phyloP scores from a whole-genome alignment of 2,797 vertebrate species.

The Sparidentex hasta region DNA sequence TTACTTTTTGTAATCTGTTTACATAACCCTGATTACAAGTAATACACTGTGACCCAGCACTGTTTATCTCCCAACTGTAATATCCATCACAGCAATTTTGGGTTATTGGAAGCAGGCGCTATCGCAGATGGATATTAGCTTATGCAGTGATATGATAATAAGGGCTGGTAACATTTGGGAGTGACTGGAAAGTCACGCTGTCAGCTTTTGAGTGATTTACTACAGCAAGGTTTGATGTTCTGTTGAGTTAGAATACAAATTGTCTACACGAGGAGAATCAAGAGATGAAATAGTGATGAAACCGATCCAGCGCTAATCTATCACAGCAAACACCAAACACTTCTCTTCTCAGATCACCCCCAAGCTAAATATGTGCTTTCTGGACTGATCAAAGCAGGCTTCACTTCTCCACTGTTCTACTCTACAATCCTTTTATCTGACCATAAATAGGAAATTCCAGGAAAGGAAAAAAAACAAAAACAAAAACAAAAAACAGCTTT shows the following conservation, averaged over 20 bases:
- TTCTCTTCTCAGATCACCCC: slow-evolving; percentile 72
- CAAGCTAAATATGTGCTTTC: slow-evolving; percentile 77
- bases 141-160: slow-evolving; percentile 50
- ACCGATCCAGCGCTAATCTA: slow-evolving; percentile 72
- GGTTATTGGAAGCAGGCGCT: slow-evolving; percentile 31
- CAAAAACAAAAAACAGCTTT: slow-evolving; percentile 44
- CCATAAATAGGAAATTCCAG: slow-evolving; percentile 77
- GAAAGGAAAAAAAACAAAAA: slow-evolving; percentile 18
- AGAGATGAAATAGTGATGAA: slow-evolving; percentile 73
- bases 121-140: slow-evolving; percentile 51
- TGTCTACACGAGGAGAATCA: slow-evolving; percentile 66
- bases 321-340: slow-evolving; percentile 76
- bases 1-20: too few species aligned
- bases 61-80: too few species aligned
- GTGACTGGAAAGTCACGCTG: slow-evolving; percentile 53
- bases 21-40: too few species aligned
- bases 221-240: slow-evolving; percentile 56
- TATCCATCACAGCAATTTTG: slow-evolving; percentile 32
- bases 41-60: too few species aligned
- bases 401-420: slow-evolving; percentile 69
- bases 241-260: slow-evolving; percentile 69
- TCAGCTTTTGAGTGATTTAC: slow-evolving; percentile 68
- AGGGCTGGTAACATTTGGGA: slow-evolving; percentile 38
- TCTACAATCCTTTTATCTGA: slow-evolving; percentile 76
- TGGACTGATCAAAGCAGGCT: slow-evolving; percentile 77